phyloP scores from a whole-genome alignment of 2,113 vertebrate species.

The Oncorhynchus gorbuscha region DNA sequence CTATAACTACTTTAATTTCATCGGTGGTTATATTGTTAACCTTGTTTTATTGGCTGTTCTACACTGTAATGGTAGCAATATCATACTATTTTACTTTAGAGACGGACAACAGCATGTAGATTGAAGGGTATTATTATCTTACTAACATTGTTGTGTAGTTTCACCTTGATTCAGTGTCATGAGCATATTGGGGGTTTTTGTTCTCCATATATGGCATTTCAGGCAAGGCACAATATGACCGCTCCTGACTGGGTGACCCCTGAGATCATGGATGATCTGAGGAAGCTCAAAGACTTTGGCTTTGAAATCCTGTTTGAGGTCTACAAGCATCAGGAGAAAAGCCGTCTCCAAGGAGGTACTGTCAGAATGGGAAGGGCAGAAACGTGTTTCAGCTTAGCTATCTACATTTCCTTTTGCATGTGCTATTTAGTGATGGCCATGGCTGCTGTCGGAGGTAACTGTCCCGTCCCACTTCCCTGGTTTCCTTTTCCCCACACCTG shows the following conservation, averaged over 20 bases:
- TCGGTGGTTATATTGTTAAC: too few species aligned
- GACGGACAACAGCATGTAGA: not conserved
- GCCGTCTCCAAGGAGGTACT: conserved; percentile 89
- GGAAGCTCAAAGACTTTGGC: conserved; percentile 84
- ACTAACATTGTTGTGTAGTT: not conserved
- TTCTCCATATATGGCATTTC: not conserved
- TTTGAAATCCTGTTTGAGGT: conserved; percentile 86
- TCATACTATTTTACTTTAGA: not conserved
- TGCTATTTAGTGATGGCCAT: too few species aligned
- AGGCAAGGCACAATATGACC: conserved; percentile 81
- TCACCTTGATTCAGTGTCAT: not conserved
- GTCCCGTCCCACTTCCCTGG: not conserved
- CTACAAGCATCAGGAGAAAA: conserved; percentile 81
- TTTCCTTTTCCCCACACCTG: too few species aligned
- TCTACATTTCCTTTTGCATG: too few species aligned
- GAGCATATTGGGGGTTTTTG: not conserved
- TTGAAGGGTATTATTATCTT: not conserved
- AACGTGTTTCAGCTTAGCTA: not conserved
- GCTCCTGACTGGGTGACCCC: conserved; percentile 85
- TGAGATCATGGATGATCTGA: conserved; percentile 76
- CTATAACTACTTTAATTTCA: too few species aligned
- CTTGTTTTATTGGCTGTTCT: too few species aligned
- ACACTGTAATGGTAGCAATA: not conserved
- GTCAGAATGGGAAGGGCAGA: not conserved
- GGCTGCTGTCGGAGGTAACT: not conserved